These are phyloP conservation scores for Thaleichthys pacificus DNA, from an alignment of 2,797 vertebrate species.

Conservation along the genomic window DNA sequence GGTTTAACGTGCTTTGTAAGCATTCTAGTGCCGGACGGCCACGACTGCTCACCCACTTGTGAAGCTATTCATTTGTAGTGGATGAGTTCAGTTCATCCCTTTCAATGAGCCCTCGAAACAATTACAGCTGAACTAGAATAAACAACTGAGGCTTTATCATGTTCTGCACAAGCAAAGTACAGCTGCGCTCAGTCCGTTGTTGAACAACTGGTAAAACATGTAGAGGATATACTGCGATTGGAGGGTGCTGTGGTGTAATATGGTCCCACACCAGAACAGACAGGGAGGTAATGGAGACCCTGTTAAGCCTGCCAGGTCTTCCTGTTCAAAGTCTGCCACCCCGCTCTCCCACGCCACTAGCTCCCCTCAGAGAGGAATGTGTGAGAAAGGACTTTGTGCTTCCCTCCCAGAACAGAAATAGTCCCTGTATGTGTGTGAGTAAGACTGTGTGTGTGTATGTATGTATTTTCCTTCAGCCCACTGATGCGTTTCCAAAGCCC, in stretches of 20 bases:
- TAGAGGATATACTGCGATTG: too few relatives aligned
- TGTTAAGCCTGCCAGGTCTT: conserved; percentile 31
- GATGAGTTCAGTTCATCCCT: neutral
- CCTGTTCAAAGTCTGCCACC: conserved; percentile 34
- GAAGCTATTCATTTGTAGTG: neutral
- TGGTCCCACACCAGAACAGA: conserved; percentile 1
- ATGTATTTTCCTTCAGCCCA: conserved; percentile 34
- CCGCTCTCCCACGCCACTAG: conserved; percentile 43
- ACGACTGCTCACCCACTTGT: neutral
- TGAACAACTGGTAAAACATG: too few relatives aligned
- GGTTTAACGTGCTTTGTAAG: too few relatives aligned
- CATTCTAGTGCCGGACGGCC: too few relatives aligned
- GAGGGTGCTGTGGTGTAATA: neutral
- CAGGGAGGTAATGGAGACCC: conserved; percentile 25
- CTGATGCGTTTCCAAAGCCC: conserved; percentile 61
- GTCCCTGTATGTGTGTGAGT: conserved; percentile 32
- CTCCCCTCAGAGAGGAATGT: conserved; percentile 59
- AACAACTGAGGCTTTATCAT: too few relatives aligned
- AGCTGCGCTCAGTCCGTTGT: too few relatives aligned
- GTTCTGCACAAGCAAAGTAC: too few relatives aligned
- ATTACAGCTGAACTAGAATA: too few relatives aligned
- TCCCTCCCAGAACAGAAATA: conserved; percentile 71
- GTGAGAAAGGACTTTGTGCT: conserved; percentile 65
- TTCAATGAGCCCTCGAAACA: neutral
- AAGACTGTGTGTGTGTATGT: conserved; percentile 6